Conservation (phyloP, 2,797 vertebrate species). For the Aulostomus chinensis region DNA sequence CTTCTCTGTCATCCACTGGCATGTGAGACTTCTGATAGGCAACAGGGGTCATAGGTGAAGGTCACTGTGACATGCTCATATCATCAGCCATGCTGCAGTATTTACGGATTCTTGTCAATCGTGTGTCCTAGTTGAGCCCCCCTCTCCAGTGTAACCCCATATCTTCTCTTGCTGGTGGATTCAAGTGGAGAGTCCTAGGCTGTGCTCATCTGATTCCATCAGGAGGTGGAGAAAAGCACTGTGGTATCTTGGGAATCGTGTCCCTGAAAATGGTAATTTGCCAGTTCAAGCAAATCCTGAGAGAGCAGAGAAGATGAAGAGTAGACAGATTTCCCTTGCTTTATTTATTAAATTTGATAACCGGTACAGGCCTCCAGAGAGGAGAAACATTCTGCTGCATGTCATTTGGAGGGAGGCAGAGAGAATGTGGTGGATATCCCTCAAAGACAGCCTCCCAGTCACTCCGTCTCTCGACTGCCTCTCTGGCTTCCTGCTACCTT, state of each 20-base stretch:
- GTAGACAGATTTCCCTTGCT: slow-evolving; percentile 79
- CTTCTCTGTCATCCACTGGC: too few relatives aligned
- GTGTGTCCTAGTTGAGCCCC: too few relatives aligned
- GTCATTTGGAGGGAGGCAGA: slow-evolving; percentile 56
- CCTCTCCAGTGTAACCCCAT: slow-evolving; percentile 10
- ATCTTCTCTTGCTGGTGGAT: slow-evolving; percentile 53
- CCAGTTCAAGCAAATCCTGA: slow-evolving; percentile 74
- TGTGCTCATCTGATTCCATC: slow-evolving; percentile 77
- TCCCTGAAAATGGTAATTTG: slow-evolving; percentile 79
- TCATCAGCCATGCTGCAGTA: too few relatives aligned
- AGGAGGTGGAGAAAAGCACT: slow-evolving; percentile 73
- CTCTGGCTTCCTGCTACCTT: too few relatives aligned
- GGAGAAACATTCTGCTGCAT: slow-evolving; percentile 62
- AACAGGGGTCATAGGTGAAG: too few relatives aligned
- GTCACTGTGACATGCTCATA: too few relatives aligned
- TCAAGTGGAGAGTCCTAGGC: slow-evolving; percentile 70
- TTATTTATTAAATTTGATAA: slow-evolving; percentile 85
- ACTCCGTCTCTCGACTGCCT: too few relatives aligned
- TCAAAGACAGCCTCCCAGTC: slow-evolving; percentile 62
- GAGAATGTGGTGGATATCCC: slow-evolving; percentile 49
- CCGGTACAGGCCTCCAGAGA: slow-evolving; percentile 76
- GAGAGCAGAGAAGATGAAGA: slow-evolving; percentile 77
- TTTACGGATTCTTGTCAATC: too few relatives aligned
- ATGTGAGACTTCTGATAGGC: too few relatives aligned
- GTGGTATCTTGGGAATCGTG: slow-evolving; percentile 65